phyloP scores from a whole-genome alignment of 2,888 invertebrate genomes.

The Drosophila suboccidentalis region DNA sequence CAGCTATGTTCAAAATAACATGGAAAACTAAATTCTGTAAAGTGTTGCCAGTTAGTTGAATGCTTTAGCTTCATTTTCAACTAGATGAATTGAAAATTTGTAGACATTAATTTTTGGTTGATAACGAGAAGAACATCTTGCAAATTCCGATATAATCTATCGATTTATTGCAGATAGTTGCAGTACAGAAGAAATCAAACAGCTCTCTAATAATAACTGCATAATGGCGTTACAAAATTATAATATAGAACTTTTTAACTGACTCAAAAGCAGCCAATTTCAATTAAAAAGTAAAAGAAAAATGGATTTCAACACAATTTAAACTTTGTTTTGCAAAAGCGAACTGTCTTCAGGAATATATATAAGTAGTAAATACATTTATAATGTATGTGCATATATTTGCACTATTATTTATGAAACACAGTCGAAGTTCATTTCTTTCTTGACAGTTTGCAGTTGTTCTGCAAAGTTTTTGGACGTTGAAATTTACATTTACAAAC shows the following conservation, averaged over 20 bases:
- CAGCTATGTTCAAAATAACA: not conserved
- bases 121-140: not conserved
- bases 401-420: slow-evolving; percentile 25
- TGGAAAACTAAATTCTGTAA: not conserved
- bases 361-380: slow-evolving; percentile 16
- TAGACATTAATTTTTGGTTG: not conserved
- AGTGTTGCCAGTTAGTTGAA: slow-evolving; percentile 18
- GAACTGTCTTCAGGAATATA: slow-evolving; percentile 2
- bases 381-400: slow-evolving; percentile 23
- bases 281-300: slow-evolving; percentile 15
- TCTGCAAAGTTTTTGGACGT: slow-evolving; percentile 3
- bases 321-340: slow-evolving; percentile 8
- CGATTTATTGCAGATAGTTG: not conserved
- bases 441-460: slow-evolving; percentile 15
- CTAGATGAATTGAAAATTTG: no score
- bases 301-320: slow-evolving; percentile 6
- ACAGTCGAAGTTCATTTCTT: slow-evolving; percentile 13
- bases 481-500: slow-evolving; percentile 28
- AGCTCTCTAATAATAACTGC: not conserved
- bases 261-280: slow-evolving; percentile 1
- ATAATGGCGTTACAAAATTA: not conserved
- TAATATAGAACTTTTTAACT: not conserved
- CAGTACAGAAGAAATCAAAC: not conserved
- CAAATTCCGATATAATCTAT: not conserved
- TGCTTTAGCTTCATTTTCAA: not conserved